A percentile compares a stretch with the other conserved stretches of the same genome.
Evolutionary conservation across 1,140 invertebrate genomes (phyloP).

Genomic region (Rhagoletis pomonella): DNA sequence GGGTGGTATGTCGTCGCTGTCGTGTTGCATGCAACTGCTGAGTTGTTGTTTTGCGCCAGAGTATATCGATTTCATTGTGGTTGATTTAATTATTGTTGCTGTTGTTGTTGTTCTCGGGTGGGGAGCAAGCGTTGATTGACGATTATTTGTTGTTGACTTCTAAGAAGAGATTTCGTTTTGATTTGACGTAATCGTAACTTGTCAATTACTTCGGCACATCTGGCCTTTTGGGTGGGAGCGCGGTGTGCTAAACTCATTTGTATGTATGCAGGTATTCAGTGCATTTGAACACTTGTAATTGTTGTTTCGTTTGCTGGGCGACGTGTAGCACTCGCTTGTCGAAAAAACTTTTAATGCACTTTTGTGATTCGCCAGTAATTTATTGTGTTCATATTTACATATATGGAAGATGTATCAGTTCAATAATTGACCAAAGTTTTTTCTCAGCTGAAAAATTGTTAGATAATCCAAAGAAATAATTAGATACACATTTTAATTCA

Average conservation of each 20-base stretch:
- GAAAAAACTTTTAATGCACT: background rate
- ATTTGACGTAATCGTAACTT: background rate
- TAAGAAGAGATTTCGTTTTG: too few relatives aligned
- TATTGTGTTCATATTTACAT: background rate
- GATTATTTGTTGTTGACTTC: background rate
- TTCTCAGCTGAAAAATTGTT: too few relatives aligned
- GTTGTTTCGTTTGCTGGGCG: too few relatives aligned
- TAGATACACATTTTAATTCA: too few relatives aligned
- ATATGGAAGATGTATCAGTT: too few relatives aligned
- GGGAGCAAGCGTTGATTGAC: background rate
- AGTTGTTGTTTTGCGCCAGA: slow-evolving; percentile 66
- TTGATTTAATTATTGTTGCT: background rate
- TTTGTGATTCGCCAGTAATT: background rate
- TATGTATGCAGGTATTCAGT: background rate
- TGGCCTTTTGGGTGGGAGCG: background rate
- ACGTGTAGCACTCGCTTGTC: background rate
- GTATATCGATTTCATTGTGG: slow-evolving; percentile 68
- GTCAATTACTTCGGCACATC: background rate
- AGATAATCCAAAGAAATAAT: too few relatives aligned
- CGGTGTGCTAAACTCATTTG: background rate
- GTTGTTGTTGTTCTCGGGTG: background rate
- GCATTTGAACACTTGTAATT: too few relatives aligned
- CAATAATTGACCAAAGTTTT: too few relatives aligned
- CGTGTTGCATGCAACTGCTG: slow-evolving; percentile 66
- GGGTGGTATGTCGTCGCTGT: slow-evolving; percentile 57